phyloP scores from a whole-genome alignment of 1,140 invertebrate genomes.

The Calosoma granatense region DNA sequence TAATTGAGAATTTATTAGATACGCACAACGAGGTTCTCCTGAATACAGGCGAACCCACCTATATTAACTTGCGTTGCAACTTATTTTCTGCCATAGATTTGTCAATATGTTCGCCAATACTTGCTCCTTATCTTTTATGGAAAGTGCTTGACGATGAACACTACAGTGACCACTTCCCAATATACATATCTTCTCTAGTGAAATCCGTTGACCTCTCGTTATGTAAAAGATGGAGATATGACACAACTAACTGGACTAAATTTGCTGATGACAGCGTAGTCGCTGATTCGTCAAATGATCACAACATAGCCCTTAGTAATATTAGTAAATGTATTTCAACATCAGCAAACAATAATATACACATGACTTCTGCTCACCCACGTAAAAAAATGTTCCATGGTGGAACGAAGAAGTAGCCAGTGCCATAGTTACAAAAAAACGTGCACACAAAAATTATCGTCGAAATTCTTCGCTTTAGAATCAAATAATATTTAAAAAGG shows the following conservation, averaged over 20 bases:
- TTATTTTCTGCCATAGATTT: neutral
- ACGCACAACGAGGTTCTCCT: neutral
- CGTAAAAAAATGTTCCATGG: neutral
- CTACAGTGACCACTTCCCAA: neutral
- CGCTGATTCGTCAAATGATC: neutral
- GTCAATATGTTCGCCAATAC: neutral
- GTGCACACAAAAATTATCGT: neutral
- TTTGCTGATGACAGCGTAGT: neutral
- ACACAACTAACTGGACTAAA: neutral
- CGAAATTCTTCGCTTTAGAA: neutral
- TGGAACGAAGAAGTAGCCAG: neutral
- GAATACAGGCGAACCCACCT: neutral
- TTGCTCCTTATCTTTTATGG: neutral
- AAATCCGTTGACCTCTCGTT: neutral
- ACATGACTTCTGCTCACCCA: neutral
- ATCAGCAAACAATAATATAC: neutral
- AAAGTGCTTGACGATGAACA: neutral
- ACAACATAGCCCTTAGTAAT: neutral
- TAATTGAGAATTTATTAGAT: neutral
- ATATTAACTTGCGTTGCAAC: neutral
- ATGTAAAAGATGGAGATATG: neutral
- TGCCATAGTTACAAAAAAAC: neutral
- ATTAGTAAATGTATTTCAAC: neutral
- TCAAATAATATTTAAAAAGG: neutral
- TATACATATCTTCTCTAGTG: neutral